These are phyloP conservation scores for Sminthurinus aureus DNA, from an alignment of 2,888 invertebrate genomes.

Conservation along the genomic window DNA sequence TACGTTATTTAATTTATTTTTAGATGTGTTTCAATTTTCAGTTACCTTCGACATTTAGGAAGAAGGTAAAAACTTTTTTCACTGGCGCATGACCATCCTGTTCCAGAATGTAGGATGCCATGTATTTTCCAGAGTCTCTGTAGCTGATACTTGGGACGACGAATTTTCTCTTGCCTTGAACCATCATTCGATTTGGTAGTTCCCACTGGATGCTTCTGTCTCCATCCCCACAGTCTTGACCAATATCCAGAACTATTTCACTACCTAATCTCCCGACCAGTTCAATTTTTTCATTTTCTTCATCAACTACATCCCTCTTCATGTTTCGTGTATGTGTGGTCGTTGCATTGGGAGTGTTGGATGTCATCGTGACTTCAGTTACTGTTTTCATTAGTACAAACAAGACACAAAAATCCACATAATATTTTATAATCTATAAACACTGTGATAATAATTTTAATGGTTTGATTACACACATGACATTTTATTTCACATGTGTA, in stretches of 20 bases:
- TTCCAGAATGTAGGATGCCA: not conserved
- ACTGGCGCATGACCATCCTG: not conserved
- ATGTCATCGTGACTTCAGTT: too few relatives aligned
- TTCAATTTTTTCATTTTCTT: conserved; percentile 7
- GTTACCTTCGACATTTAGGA: conserved; percentile 34
- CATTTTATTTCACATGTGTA: too few relatives aligned
- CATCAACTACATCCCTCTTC: not conserved
- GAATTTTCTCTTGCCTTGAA: not conserved
- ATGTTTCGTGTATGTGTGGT: too few relatives aligned
- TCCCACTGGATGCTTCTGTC: conserved; percentile 19
- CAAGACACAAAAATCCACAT: too few relatives aligned
- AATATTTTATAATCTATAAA: not conserved
- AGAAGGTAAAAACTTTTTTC: conserved; percentile 20
- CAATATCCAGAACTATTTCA: conserved; percentile 1
- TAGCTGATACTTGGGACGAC: conserved; percentile 18
- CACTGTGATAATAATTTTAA: not conserved
- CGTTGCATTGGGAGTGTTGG: too few relatives aligned
- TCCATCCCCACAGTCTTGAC: not conserved
- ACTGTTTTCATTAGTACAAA: too few relatives aligned
- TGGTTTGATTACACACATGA: too few relatives aligned
- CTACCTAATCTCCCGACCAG: conserved; percentile 26
- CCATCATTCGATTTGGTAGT: conserved; percentile 15
- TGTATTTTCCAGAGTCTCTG: conserved; percentile 30
- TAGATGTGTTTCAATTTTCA: too few relatives aligned
- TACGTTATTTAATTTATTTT: too few relatives aligned